Conservation (phyloP, 2,797 vertebrate species). For the Myiotriccus ornatus region DNA sequence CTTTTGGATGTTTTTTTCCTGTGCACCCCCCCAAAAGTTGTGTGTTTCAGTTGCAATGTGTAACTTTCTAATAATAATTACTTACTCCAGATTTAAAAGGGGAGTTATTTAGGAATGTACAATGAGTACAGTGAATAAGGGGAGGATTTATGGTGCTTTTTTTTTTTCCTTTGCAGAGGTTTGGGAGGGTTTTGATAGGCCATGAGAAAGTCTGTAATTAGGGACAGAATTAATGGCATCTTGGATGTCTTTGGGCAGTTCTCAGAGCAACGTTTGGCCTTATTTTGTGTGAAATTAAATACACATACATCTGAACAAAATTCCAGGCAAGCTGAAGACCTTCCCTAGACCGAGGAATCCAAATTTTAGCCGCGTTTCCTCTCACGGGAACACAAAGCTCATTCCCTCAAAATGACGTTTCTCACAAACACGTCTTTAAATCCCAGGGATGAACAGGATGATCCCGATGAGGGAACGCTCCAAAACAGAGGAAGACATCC, state of each 20-base stretch:
- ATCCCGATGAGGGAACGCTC: conserved; percentile 90
- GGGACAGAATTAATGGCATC: neutral
- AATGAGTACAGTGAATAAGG: neutral
- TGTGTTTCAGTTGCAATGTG: neutral
- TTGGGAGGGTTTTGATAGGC: neutral
- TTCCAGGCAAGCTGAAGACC: neutral
- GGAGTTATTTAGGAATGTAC: neutral
- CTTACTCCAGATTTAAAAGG: neutral
- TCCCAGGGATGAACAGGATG: conserved; percentile 88
- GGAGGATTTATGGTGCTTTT: neutral
- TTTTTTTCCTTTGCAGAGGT: neutral
- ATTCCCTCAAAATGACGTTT: neutral
- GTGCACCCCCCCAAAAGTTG: neutral
- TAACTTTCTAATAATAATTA: neutral
- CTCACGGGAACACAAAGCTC: accelerated
- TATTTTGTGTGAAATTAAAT: neutral
- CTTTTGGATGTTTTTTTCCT: neutral
- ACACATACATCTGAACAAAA: no score
- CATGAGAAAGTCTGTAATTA: neutral
- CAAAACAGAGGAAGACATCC: conserved; percentile 94
- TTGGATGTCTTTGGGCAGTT: neutral
- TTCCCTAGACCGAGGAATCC: neutral
- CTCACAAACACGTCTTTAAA: neutral
- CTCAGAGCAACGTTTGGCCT: neutral
- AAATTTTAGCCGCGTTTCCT: neutral